Base-by-base conservation (phyloP, 2,797 vertebrate species). In the Heteromormyrus szaboi region DNA sequence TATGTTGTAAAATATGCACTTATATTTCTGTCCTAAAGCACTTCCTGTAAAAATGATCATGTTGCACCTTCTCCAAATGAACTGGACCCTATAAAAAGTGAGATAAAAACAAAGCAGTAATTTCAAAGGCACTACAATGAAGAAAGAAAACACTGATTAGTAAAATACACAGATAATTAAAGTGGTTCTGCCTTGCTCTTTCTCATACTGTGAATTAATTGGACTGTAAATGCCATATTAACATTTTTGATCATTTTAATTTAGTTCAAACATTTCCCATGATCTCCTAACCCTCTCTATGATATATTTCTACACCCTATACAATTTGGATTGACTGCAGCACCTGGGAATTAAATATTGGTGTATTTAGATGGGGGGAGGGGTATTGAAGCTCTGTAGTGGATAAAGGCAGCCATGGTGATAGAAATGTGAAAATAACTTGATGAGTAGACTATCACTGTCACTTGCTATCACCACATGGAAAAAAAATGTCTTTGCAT, bases 91-190 rank as follows among this genome's bases (percentile, higher is more conserved):
- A 51, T 48, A 81, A 25, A 81, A 88, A 51, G 29, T 44, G 48
- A 51, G 33, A 79, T 79, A 33, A 59, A 88, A 88, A 51, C 25
- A 79, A 88, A 62, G 54, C 37, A 14, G n/a, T 33, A 7, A 29
- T 84, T 88, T 62, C 9, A 88, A 88, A 85, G 72, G 41, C 5
- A 56, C 8, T 59, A 33, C 41, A 62, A 59, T 85, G 25, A 84
- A 25, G 85, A 86, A 33, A 56, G 81, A 84, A 88, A n/a, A 46
- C 37, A 84, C 76, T 29, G 88, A 88, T 83, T 88, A 84, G 41
- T 62, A 84, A 62, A 88, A 84, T 51, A 62, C 76, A 62, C 76
- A 84, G 33, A 83, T 56, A 79, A 83, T 59, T 48, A 83, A 48
- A 62, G 12, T 41, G 37, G 17, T 65, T 17, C 22, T 17, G 72